Evolutionary conservation across 1,140 invertebrate species (phyloP).

Genomic region (Zaprionus tsacasi): DNA sequence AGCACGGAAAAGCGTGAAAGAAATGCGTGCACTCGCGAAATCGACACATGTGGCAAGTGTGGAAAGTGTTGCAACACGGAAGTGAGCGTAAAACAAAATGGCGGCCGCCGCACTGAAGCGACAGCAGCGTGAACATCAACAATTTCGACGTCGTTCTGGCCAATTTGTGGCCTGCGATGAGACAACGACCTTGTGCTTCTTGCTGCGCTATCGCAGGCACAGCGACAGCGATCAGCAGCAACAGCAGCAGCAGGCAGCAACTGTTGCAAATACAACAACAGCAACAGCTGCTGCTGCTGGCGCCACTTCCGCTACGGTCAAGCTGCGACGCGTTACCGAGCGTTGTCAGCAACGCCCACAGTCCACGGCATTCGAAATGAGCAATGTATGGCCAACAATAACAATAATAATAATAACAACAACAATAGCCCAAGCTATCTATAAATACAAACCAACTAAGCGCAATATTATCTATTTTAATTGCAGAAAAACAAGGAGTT

Average conservation of each 20-base stretch:
- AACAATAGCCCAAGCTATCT: not conserved
- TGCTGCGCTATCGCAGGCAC: constrained; percentile 63
- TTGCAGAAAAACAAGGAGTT: constrained; percentile 89
- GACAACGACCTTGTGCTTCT: constrained; percentile 29
- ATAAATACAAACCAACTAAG: constrained; percentile 18
- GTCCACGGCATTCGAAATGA: constrained; percentile 70
- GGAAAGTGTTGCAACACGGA: constrained; percentile 27
- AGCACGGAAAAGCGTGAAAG: constrained; percentile 1
- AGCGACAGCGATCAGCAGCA: constrained; percentile 35
- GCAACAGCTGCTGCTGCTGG: constrained; percentile 28
- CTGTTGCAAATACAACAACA: not conserved
- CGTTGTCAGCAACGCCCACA: constrained; percentile 65
- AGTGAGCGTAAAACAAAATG: not conserved
- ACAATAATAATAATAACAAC: constrained; percentile 10
- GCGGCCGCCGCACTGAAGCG: constrained; percentile 21
- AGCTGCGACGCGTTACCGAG: constrained; percentile 51
- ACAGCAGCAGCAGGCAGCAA: constrained; percentile 17
- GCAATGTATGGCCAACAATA: constrained; percentile 54
- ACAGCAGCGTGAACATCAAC: constrained; percentile 16
- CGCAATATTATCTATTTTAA: constrained; percentile 52
- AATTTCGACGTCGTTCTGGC: constrained; percentile 57
- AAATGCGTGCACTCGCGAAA: not conserved
- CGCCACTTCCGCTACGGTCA: constrained; percentile 65
- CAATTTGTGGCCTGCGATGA: constrained; percentile 67
- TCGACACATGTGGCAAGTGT: constrained; percentile 12